Percentiles rank a stretch among this genome's conserved stretches.
Conservation (phyloP, 2,888 invertebrate genomes). For the Pseudeuparius sepicola region DNA sequence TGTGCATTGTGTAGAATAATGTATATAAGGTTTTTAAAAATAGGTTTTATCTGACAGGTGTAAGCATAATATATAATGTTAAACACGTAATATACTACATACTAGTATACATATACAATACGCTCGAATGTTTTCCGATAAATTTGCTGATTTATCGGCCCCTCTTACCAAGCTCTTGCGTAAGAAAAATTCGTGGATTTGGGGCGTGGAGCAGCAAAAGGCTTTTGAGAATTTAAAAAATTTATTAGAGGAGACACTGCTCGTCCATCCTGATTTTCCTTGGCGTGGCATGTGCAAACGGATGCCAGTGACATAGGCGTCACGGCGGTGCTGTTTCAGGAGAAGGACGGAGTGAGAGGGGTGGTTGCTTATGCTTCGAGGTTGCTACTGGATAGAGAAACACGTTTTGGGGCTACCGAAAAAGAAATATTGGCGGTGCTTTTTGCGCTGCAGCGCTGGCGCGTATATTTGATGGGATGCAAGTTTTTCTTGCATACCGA, state of each 20-base stretch:
- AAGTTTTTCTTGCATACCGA: too few species aligned
- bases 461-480: too few species aligned
- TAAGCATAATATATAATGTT: too few species aligned
- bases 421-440: conserved; percentile 4
- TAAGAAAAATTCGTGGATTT: background rate
- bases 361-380: background rate
- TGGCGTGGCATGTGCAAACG: too few species aligned
- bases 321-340: background rate
- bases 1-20: too few species aligned
- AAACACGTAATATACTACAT: too few species aligned
- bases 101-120: too few species aligned
- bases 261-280: background rate
- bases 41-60: too few species aligned
- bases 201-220: conserved; percentile 2
- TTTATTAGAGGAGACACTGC: background rate
- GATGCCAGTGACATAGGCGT: background rate
- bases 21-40: too few species aligned
- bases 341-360: background rate
- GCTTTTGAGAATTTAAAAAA: background rate
- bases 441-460: background rate
- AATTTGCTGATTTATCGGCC: conserved; percentile 1
- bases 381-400: conserved; percentile 1
- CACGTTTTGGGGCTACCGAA: background rate
- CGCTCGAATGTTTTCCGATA: conserved; percentile 2
- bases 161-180: background rate